Evolutionary conservation across 2,797 vertebrate genomes (phyloP).

Genomic region (Pygocentrus nattereri): DNA sequence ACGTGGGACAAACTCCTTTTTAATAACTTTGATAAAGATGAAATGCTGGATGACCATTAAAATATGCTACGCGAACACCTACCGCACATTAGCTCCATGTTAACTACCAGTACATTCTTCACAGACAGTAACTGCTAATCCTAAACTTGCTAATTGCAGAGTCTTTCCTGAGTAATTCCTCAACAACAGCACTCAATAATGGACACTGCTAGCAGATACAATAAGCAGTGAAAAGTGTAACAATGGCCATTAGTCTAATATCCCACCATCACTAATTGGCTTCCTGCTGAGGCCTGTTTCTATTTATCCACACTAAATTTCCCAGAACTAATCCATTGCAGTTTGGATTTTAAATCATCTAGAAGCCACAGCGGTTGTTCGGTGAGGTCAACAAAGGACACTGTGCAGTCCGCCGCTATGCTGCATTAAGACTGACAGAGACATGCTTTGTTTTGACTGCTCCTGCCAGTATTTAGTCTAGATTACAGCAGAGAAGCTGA

Average conservation of each 20-base stretch:
- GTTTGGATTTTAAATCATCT: not conserved
- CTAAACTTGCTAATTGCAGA: too few relatives aligned
- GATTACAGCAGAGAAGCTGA: not conserved
- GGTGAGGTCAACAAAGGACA: not conserved
- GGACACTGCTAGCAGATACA: not conserved
- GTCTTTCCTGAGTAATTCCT: too few relatives aligned
- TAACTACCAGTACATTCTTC: too few relatives aligned
- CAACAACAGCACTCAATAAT: not conserved
- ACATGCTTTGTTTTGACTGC: conserved; percentile 1
- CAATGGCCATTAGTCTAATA: not conserved
- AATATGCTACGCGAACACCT: too few relatives aligned
- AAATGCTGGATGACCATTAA: too few relatives aligned
- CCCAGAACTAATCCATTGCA: conserved; percentile 14
- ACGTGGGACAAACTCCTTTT: too few relatives aligned
- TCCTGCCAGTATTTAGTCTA: not conserved
- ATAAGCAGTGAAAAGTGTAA: not conserved
- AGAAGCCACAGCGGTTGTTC: not conserved
- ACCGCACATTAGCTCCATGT: too few relatives aligned
- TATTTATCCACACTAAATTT: not conserved
- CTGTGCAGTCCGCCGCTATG: not conserved
- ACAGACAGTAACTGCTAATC: too few relatives aligned
- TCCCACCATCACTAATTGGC: conserved; percentile 12
- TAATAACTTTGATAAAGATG: too few relatives aligned
- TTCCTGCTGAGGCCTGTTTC: not conserved
- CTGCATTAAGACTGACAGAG: not conserved